A percentile compares a stretch with the other conserved stretches of the same genome.
Conservation (phyloP, 2,797 vertebrate species). For the Acanthurus lineatus region DNA sequence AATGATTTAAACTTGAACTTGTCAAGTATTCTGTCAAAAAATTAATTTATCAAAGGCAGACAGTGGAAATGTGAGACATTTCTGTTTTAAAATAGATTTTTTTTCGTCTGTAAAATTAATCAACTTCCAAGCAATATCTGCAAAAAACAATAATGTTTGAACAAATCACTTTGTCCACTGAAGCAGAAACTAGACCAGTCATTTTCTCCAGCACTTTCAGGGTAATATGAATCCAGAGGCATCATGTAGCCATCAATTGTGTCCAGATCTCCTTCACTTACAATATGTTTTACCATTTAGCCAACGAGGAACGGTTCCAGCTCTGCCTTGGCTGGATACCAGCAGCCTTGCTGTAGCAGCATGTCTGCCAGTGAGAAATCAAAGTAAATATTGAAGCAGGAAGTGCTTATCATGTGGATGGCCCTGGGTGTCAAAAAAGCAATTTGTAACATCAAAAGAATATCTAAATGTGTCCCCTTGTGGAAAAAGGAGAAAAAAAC, state of each 20-base stretch:
- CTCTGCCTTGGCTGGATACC: constrained; percentile 39
- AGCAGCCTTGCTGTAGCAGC: constrained; percentile 14
- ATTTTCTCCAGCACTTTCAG: constrained; percentile 1
- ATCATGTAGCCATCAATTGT: constrained; percentile 16
- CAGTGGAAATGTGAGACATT: neutral
- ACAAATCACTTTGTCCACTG: neutral
- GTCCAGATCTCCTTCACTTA: neutral
- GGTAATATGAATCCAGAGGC: constrained; percentile 14
- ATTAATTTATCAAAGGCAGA: too few relatives aligned
- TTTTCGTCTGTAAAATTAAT: neutral
- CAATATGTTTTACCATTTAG: constrained; percentile 33
- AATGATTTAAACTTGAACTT: neutral
- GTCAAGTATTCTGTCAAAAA: too few relatives aligned
- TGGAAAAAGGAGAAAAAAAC: constrained; percentile 32
- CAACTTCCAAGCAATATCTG: neutral
- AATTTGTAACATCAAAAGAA: constrained; percentile 70
- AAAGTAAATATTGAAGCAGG: constrained; percentile 57
- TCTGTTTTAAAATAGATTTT: neutral
- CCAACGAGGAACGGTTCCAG: constrained; percentile 28
- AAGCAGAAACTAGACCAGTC: neutral
- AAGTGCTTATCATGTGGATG: constrained; percentile 54
- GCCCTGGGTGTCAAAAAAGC: constrained; percentile 49
- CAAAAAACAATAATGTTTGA: too few relatives aligned
- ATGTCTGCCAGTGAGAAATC: constrained; percentile 44
- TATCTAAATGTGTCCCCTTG: constrained; percentile 49